Percentiles rank a stretch among this genome's conserved stretches.
These are phyloP conservation scores for Pseudomyrmex sp. DNA, from an alignment of 1,140 invertebrate genomes.

Conservation along the genomic window DNA sequence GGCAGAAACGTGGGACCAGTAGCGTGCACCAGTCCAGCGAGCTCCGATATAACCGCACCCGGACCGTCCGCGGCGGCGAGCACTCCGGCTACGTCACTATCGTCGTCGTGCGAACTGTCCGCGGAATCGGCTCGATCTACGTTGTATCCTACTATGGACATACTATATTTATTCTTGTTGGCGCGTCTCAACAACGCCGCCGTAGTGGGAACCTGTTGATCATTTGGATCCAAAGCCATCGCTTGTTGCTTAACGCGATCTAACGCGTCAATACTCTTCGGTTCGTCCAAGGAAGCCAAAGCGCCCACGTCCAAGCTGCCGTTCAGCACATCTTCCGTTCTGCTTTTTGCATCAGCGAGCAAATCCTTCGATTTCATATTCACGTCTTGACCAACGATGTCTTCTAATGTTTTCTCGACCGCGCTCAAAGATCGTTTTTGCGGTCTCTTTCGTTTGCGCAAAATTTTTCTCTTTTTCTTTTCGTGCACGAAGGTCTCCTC, in stretches of 20 bases:
- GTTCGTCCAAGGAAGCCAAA: conserved; percentile 63
- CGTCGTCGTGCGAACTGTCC: conserved; percentile 82
- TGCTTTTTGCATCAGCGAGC: conserved; percentile 59
- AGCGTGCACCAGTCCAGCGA: conserved; percentile 84
- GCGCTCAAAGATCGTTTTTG: conserved; percentile 76
- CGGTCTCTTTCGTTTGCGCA: conserved; percentile 81
- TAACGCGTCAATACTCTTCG: conserved; percentile 75
- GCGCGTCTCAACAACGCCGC: conserved; percentile 69
- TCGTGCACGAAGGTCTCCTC: conserved; percentile 82
- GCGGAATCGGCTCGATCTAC: conserved; percentile 78
- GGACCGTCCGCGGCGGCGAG: conserved; percentile 77
- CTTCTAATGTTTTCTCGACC: conserved; percentile 70
- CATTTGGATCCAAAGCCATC: conserved; percentile 75
- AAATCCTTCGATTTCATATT: conserved; percentile 73
- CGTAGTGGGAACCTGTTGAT: conserved; percentile 79
- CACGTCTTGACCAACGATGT: conserved; percentile 70
- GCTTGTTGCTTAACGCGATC: conserved; percentile 81
- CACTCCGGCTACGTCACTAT: conserved; percentile 81
- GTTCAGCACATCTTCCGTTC: conserved; percentile 63
- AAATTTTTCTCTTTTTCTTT: conserved; percentile 82
- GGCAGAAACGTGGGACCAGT: conserved; percentile 79
- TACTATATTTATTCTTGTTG: conserved; percentile 75
- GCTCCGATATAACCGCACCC: conserved; percentile 84
- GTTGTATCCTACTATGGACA: conserved; percentile 76
- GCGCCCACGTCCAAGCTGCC: conserved; percentile 65